Base-by-base conservation (phyloP, 2,888 invertebrate genomes). In the Drosophila merina region DNA sequence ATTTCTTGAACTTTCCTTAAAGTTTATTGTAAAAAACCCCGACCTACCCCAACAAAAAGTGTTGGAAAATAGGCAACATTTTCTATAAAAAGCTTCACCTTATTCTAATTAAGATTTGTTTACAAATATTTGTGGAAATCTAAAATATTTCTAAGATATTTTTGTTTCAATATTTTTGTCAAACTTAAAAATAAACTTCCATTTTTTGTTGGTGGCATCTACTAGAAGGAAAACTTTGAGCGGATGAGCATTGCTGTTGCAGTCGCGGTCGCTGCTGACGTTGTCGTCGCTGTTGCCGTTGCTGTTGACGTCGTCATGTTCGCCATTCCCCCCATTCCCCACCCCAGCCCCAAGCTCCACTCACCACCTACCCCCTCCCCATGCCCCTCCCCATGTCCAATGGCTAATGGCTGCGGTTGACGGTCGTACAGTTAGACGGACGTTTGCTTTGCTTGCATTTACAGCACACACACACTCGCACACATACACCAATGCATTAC, bases 371-470 rank as follows among this genome's bases (percentile, higher is more conserved):
- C 56, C 73, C 68, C 67, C 83, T 76, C 66, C 20, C 8, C 12
- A 7, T 9, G 12, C 48, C 20, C 33, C 6, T 1, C 5, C 80
- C 68, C 74, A 62, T 76, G 69, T 78, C 86, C 80, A 82, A 82
- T 80, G 86, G 74, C 76, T 83, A 82, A 82, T 80, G 84, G 76
- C 76, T 83, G 66, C 82, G 82, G 82, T 83, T 83, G 82, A 83
- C 86, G 82, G 82, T 86, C 82, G 82, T 83, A 83, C 82, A 83
- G 82, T 86, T 83, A 83, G 82, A 83, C 82, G 82, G 82, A 83
- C 82, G 85, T 83, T 83, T 83, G 82, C 82, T 83, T 86, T 85
- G 78, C 75, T 81, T 86, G 84, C 88, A 83, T 77, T 79, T 84
- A 85, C 80, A 81, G 74, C 80, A 74, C 76, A 75, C 82, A 69